phyloP scores from a whole-genome alignment of 2,888 invertebrate genomes.

The Brachyptera risi region DNA sequence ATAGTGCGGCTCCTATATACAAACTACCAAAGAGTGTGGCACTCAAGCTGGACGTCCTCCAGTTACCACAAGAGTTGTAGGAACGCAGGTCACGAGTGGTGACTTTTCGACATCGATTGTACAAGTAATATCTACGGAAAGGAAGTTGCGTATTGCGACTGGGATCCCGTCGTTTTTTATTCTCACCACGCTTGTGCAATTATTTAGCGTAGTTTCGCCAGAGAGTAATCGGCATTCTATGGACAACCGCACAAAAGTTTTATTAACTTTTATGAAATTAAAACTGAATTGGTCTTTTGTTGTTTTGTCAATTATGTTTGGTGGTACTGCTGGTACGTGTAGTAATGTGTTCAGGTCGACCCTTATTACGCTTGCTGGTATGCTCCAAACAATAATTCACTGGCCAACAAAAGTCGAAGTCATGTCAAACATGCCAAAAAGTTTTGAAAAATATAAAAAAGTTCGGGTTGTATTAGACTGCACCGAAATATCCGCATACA shows the following conservation, averaged over 20 bases:
- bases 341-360: neutral
- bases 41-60: too few relatives aligned
- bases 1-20: too few relatives aligned
- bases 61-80: too few relatives aligned
- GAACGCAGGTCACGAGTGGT: too few relatives aligned
- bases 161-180: too few relatives aligned
- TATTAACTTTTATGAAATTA: neutral
- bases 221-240: neutral
- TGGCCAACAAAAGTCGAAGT: neutral
- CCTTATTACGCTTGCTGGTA: too few relatives aligned
- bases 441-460: neutral
- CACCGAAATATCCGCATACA: neutral
- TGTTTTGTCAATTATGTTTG: neutral
- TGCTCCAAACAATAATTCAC: neutral
- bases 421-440: neutral
- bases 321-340: neutral
- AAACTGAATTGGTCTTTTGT: slow-evolving; percentile 10
- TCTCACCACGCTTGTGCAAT: too few relatives aligned
- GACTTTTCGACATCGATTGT: too few relatives aligned
- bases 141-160: too few relatives aligned
- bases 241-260: neutral
- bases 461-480: slow-evolving; percentile 6
- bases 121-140: too few relatives aligned
- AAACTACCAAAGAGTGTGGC: too few relatives aligned
- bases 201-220: too few relatives aligned